Percentiles rank a stretch among this genome's conserved stretches.
phyloP scores from a whole-genome alignment of 2,797 vertebrate genomes.

The Hemitrygon akajei region DNA sequence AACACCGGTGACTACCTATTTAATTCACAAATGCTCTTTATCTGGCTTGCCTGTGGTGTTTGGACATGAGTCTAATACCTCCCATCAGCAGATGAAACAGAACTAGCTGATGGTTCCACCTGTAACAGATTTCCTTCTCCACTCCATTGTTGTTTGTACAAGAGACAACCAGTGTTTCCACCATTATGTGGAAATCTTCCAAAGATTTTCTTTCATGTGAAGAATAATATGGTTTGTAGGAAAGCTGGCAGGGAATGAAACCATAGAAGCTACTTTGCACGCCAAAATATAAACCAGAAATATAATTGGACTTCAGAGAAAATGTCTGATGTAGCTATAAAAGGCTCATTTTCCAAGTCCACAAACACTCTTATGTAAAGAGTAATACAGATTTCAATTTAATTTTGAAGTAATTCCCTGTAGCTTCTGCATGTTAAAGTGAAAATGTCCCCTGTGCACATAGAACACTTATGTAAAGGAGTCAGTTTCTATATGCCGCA shows the following conservation, averaged over 20 bases:
- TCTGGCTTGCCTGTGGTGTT: too few relatives aligned
- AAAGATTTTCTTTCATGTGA: not conserved
- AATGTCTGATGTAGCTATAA: slow-evolving; percentile 16
- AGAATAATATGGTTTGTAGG: not conserved
- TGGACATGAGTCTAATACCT: not conserved
- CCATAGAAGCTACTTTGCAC: not conserved
- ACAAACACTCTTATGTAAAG: not conserved
- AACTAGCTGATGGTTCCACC: not conserved
- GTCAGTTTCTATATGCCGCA: not conserved
- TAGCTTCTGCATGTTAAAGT: not conserved
- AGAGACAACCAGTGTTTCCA: slow-evolving; percentile 23
- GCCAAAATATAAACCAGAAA: slow-evolving; percentile 2
- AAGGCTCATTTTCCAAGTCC: not conserved
- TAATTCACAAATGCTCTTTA: too few relatives aligned
- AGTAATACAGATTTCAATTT: not conserved
- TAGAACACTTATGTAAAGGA: not conserved
- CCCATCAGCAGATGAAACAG: not conserved
- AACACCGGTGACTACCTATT: too few relatives aligned
- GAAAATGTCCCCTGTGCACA: not conserved
- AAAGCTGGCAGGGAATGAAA: slow-evolving; percentile 16
- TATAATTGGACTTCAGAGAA: slow-evolving; percentile 18
- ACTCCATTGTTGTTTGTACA: not conserved
- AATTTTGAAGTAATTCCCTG: slow-evolving; percentile 3
- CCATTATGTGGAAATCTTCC: not conserved
- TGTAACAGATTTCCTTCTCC: not conserved